Conservation (phyloP, 2,113 vertebrate genomes). For the Mixornis gularis region DNA sequence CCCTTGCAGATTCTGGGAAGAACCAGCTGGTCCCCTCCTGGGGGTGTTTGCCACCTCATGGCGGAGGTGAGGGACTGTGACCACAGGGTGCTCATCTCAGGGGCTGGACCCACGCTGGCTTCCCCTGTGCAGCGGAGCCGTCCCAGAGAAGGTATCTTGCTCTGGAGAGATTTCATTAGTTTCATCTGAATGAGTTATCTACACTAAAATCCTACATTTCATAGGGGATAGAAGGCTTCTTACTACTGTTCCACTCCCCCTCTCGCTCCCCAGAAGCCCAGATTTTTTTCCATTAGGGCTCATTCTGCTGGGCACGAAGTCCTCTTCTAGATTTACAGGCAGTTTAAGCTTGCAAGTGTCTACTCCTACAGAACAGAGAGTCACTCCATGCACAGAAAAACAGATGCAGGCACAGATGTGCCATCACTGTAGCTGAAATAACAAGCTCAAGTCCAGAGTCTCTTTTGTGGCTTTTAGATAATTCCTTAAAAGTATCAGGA, state of each 20-base stretch:
- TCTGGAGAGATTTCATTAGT: not conserved
- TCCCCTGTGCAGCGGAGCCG: not conserved
- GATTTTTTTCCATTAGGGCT: not conserved
- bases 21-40: rapidly evolving
- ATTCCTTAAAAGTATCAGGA: not conserved
- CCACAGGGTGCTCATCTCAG: not conserved
- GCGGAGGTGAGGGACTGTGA: not conserved
- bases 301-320: not conserved
- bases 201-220: not conserved
- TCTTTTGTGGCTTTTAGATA: not conserved
- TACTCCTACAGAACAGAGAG: not conserved
- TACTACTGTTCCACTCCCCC: not conserved
- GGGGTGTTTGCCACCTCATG: not conserved
- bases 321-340: not conserved
- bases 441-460: not conserved
- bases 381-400: not conserved
- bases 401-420: not conserved
- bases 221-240: not conserved
- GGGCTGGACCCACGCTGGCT: not conserved
- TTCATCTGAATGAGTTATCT: not conserved
- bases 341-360: not conserved
- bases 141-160: not conserved
- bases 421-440: not conserved
- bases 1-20: not conserved
- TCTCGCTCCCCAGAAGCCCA: not conserved